phyloP scores from a whole-genome alignment of 2,888 invertebrate species.

The Cosmia pyralina region DNA sequence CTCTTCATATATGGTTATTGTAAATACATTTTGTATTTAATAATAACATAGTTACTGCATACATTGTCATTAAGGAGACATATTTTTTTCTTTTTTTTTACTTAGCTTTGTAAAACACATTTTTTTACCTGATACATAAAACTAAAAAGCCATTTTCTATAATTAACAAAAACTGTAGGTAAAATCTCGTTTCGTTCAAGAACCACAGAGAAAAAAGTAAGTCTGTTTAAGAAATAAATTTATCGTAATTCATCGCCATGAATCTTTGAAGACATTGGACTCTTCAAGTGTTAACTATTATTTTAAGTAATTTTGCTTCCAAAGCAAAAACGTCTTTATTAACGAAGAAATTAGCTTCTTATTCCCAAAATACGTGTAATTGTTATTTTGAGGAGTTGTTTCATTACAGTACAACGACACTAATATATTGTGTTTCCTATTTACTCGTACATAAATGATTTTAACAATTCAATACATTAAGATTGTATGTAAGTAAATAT shows the following conservation, averaged over 20 bases:
- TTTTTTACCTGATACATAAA: no score
- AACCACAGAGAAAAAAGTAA: no score
- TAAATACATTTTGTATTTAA: slow-evolving; percentile 21
- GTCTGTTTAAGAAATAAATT: background rate
- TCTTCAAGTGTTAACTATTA: background rate
- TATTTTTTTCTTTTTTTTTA: background rate
- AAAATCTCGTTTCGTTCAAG: background rate
- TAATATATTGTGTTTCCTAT: slow-evolving; percentile 2
- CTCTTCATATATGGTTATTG: slow-evolving; percentile 28
- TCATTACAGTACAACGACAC: background rate
- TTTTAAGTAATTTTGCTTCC: background rate
- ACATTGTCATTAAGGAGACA: background rate
- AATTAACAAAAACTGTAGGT: background rate
- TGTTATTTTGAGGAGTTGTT: background rate
- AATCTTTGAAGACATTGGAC: background rate
- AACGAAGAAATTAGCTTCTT: background rate
- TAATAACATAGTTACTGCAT: slow-evolving; percentile 11
- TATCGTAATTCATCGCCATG: background rate
- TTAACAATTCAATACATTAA: background rate
- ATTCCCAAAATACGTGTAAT: background rate
- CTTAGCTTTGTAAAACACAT: background rate
- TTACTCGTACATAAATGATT: background rate
- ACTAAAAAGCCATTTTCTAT: background rate
- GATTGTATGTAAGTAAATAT: slow-evolving; percentile 17
- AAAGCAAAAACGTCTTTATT: background rate